These are phyloP conservation scores for Ochropacha duplaris DNA, from an alignment of 2,888 invertebrate genomes.

Conservation along the genomic window DNA sequence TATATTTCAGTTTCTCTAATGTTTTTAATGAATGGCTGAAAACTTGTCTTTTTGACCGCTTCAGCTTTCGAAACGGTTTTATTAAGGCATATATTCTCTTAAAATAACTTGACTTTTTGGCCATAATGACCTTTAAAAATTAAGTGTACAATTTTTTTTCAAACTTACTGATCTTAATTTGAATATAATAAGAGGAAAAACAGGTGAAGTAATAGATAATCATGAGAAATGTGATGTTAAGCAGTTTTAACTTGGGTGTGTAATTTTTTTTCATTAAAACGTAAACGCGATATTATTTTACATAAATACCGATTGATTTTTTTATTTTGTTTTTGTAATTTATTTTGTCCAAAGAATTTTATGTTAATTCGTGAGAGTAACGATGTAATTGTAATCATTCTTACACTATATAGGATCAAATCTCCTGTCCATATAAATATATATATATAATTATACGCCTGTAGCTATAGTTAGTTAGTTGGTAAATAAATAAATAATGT, in stretches of 20 bases:
- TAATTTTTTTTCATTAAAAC: conserved; percentile 9
- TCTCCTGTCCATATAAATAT: conserved; percentile 12
- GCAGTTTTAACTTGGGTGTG: conserved; percentile 14
- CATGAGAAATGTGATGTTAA: conserved; percentile 28
- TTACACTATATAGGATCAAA: conserved; percentile 9
- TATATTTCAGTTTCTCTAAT: not conserved
- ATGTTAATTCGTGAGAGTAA: conserved; percentile 40
- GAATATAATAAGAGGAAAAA: conserved; percentile 5
- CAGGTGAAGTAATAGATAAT: conserved; percentile 15
- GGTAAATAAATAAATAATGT: conserved; percentile 35
- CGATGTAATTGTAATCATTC: conserved; percentile 16
- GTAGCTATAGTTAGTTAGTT: conserved; percentile 35
- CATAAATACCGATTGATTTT: conserved; percentile 20
- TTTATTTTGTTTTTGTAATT: conserved; percentile 38
- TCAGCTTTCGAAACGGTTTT: conserved; percentile 9
- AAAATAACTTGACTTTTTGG: conserved; percentile 24
- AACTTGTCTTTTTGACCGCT: conserved; percentile 7
- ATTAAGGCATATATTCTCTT: not conserved
- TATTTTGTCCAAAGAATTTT: conserved; percentile 54
- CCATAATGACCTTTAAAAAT: conserved; percentile 29
- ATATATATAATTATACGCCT: conserved; percentile 30
- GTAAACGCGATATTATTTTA: conserved; percentile 8
- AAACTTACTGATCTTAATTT: not conserved
- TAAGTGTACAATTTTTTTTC: not conserved
- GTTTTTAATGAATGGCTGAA: too few species aligned